Base-by-base conservation (phyloP, 2,888 invertebrate species). In the Macrosiphum euphorbiae region DNA sequence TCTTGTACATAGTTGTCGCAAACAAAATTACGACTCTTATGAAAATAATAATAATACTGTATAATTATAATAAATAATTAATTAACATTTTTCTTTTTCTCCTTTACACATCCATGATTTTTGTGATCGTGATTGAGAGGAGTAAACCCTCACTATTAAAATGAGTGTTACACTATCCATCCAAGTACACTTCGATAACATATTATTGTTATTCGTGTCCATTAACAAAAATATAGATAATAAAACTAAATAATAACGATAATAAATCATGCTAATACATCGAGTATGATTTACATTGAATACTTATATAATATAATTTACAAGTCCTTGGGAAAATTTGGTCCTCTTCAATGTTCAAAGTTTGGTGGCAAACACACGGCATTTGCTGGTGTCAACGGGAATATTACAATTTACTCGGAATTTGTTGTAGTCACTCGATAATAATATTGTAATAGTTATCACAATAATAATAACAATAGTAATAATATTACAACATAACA, bases 1-100 rank as follows among this genome's bases (percentile, higher is more conserved):
- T 50, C 41, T 28, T 91, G 35, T 85, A 85, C 20, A 55, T 35
- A 85, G 86, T 58, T 58, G 7, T 44, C 16, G 10, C n/a, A 44
- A 58, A 85, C 52, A 20, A 85, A 84, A 44, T 55, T 91, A 55
- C 8, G 20, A 55, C 28, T 85, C 26, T 85, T 58, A 86, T 35
- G 35, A 61, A 92, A 92, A 92, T 92, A 88, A 92, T 92, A 88
- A 92, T 92, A 92, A 92, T 92, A 88, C 92, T 92, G 88, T 67
- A 41, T 24, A n/a, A n/a, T 52, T 52, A 88, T n/a, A 78, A 86
- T 91, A 44, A 44, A 85, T 67, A 10, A 87, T 52, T 24, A 55
- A 86, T 91, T n/a, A 85, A 87, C 26, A 87, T 67, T 52, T 85
- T n/a, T 92, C 20, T 35, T 41, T 61, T 92, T 61, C 58, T 41